Conservation (phyloP, 1,140 invertebrate genomes). For the Drosophila dunni region DNA sequence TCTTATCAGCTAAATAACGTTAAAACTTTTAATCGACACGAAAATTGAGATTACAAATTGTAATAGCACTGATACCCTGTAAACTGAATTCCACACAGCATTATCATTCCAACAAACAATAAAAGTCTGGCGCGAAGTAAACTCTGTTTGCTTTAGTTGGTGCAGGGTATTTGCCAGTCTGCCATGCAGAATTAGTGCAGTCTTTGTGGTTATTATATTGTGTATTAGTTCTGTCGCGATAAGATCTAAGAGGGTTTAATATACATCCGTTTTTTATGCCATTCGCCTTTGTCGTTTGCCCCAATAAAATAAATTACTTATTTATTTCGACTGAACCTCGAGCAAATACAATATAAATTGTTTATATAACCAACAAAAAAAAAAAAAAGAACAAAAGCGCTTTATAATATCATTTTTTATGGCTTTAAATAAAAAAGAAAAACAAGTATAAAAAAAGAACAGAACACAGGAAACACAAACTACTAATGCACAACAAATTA, state of each 20-base stretch:
- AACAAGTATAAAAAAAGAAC: too few relatives aligned
- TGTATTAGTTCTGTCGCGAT: slow-evolving; percentile 74
- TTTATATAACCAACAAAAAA: slow-evolving; percentile 44
- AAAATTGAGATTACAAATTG: slow-evolving; percentile 73
- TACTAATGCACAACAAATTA: slow-evolving; percentile 62
- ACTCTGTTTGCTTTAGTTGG: not conserved
- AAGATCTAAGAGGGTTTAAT: slow-evolving; percentile 69
- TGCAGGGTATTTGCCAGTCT: slow-evolving; percentile 5
- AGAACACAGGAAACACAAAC: slow-evolving; percentile 19
- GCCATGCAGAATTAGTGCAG: not conserved
- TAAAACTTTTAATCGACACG: slow-evolving; percentile 67
- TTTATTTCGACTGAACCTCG: slow-evolving; percentile 69
- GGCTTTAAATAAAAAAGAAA: slow-evolving; percentile 1
- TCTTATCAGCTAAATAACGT: slow-evolving; percentile 74
- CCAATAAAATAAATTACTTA: slow-evolving; percentile 81
- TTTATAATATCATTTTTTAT: slow-evolving; percentile 72
- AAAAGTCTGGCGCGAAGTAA: not conserved
- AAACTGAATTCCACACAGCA: too few relatives aligned
- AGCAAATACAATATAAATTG: slow-evolving; percentile 35
- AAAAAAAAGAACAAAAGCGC: slow-evolving; percentile 37
- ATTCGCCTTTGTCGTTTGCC: slow-evolving; percentile 8
- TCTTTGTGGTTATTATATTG: slow-evolving; percentile 64
- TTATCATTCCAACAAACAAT: too few relatives aligned
- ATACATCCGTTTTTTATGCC: slow-evolving; percentile 33
- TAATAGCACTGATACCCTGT: too few relatives aligned